Evolutionary conservation across 2,113 vertebrate species (phyloP), one percentile per base, ranked within the genome.

Genomic region (Bagarius yarrelli): DNA sequence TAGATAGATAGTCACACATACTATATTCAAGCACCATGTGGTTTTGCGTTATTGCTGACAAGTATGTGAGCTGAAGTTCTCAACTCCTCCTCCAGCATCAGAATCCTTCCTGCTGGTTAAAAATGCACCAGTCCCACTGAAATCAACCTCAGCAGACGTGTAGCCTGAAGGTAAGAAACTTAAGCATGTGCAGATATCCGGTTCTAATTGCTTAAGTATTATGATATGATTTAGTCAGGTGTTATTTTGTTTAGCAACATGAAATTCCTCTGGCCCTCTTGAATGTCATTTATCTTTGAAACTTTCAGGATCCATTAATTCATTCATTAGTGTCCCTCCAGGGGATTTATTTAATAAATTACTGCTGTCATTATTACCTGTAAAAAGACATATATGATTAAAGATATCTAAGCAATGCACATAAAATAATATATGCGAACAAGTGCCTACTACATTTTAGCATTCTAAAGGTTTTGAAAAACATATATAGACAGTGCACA

Each of bases 61-160:
- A 61, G 30, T 71, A 80, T 40, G 6, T 52, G 3, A 56, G 25
- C 27, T 61, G 64, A 72, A 79, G 57, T 57, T 21, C 52, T 79
- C 21, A 55, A 50, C 80, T 79, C 83, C 80, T 82, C 83, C 80
- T 82, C 63, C 56, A 60, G 61, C 78, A 80, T 85, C 63, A 61
- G 50, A 61, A 64, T 63, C 23, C 15, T 64, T 69, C 50, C 64
- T 56, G 8, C 57, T 78, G 64, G 36, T 53, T 75, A 84, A 80
- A 81, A 84, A 81, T 79, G 70, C 77, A 78, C 11, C 50, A 71
- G 36, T 52, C 75, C 61, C 61, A 50, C 23, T 47, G 60, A 57
- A 56, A 66, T 81, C 52, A 52, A 5, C 70, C 36, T 73, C 76
- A 78, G 76, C 57, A 81, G 44, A 61, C 80, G n/a, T 56, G 30